Evolutionary conservation across 2,797 vertebrate genomes (phyloP), one percentile per base, ranked within the genome.

Genomic region (Silurus aristotelis): DNA sequence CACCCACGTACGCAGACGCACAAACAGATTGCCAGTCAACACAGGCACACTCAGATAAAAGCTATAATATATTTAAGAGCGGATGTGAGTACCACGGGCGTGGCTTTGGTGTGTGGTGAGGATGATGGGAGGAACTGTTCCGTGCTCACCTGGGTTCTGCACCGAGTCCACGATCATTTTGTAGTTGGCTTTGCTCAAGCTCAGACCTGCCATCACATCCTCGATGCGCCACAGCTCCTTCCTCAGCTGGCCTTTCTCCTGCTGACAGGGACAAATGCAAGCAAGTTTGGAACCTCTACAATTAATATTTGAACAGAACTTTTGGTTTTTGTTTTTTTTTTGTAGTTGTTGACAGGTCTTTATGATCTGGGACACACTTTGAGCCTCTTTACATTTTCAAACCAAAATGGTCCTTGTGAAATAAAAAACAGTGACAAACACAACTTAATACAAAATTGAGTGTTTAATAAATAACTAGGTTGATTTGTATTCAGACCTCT

Each of bases 191-290:
- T 99, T 99, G 92, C 95, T 99, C 89, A 95, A 93, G 92, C 98
- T 98, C 93, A 99, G 96, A 87, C 98, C 98, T 86, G 97, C 97
- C 52, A 96, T 96, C 67, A 99, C 98, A 64, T 99, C 98, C 93
- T 99, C 97, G 68, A 99, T 97, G 92, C 97, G 96, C 98, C 98
- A 99, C 84, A 99, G 94, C 91, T 99, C 98, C 89, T 98, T 99
- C 85, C 97, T 97, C 92, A 99, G 95, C 94, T 98, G 97, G 10
- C 95, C 93, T 91, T 97, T 98, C 93, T 99, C 98, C 93, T 98
- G 92, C 93, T 93, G 88, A 13, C 4, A 22, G 19, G 10, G 5
- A 7, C 85, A 87, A 48, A 64, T 15, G 77, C 83, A 60, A 22
- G 31, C 58, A 38, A 38, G 38, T 38, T 38, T 48, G 70, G 43